These are phyloP conservation scores for Littorina saxatilis DNA, from an alignment of 1,140 invertebrate species.

Conservation along the genomic window DNA sequence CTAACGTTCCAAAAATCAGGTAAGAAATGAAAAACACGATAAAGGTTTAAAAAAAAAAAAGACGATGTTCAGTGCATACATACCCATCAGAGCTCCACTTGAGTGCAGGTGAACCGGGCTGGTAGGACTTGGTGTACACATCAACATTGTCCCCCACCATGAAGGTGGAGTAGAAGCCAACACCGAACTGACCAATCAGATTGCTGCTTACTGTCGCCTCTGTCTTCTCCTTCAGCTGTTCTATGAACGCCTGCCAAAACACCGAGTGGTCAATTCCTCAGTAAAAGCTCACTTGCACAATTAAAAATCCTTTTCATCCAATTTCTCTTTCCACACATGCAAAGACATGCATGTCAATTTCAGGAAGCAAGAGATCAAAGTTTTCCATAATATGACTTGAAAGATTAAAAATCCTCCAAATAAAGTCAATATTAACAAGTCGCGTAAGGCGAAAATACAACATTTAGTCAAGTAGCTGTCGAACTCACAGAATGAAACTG, in stretches of 20 bases:
- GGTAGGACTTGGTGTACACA: slow-evolving; percentile 86
- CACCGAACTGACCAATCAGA: slow-evolving; percentile 98
- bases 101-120: slow-evolving; percentile 81
- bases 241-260: slow-evolving; percentile 83
- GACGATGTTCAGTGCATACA: slow-evolving; percentile 39
- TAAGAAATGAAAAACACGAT: too few relatives aligned
- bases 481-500: too few relatives aligned
- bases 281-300: neutral
- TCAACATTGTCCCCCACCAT: slow-evolving; percentile 97
- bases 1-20: too few relatives aligned
- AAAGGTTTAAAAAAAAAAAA: too few relatives aligned
- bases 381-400: too few relatives aligned
- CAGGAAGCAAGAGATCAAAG: neutral
- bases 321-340: neutral
- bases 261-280: neutral
- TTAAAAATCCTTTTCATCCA: neutral
- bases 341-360: neutral
- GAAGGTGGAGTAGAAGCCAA: slow-evolving; percentile 98
- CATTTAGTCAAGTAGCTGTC: too few relatives aligned
- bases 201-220: slow-evolving; percentile 74
- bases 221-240: slow-evolving; percentile 85
- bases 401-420: too few relatives aligned
- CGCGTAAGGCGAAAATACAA: too few relatives aligned
- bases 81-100: slow-evolving; percentile 94
- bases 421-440: too few relatives aligned